Evolutionary conservation across 2,888 invertebrate species (phyloP).

Genomic region (Phytoseiulus persimilis): DNA sequence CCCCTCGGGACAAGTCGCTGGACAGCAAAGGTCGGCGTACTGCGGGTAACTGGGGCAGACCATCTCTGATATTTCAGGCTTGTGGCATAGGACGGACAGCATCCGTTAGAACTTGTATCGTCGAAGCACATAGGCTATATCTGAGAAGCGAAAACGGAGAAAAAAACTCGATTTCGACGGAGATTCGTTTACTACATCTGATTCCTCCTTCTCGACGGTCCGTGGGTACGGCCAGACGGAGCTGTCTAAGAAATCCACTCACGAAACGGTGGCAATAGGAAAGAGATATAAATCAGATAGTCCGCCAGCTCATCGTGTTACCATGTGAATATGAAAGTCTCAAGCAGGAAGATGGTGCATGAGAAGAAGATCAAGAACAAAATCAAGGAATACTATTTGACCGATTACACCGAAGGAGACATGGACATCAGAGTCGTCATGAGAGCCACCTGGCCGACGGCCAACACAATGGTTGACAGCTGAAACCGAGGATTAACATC

Average conservation of each 20-base stretch:
- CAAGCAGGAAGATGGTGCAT: background rate
- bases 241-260: background rate
- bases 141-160: background rate
- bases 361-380: conserved; percentile 17
- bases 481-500: background rate
- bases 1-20: background rate
- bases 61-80: conserved; percentile 12
- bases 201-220: too few species aligned
- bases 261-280: background rate
- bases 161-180: too few species aligned
- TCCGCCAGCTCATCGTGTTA: background rate
- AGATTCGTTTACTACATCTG: too few species aligned
- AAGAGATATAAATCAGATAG: background rate
- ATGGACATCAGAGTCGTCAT: background rate
- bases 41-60: background rate
- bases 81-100: background rate
- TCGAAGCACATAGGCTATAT: background rate
- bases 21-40: background rate
- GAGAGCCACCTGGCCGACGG: background rate
- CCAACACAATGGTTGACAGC: background rate
- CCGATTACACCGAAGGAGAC: background rate
- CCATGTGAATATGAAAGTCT: background rate
- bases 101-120: background rate
- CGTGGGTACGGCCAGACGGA: background rate
- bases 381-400: background rate